Base-by-base conservation (phyloP, 2,797 vertebrate genomes). In the Typhlichthys eigenmanni region DNA sequence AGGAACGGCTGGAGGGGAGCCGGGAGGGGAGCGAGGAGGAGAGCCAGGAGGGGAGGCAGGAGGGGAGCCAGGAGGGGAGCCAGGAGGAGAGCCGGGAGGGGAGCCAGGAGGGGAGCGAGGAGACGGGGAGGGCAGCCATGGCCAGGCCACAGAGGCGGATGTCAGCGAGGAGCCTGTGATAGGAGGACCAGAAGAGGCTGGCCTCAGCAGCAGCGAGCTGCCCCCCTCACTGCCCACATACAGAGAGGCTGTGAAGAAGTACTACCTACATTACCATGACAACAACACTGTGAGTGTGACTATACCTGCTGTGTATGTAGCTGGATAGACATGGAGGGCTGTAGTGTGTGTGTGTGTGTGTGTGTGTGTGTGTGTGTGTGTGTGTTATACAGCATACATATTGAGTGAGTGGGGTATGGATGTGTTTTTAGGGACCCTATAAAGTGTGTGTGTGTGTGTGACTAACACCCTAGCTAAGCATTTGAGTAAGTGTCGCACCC, bases 211-310 rank as follows among this genome's bases (percentile, higher is more conserved):
- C 2, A 47, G 78, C 7, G 52, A 19, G 45, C 46, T 7, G 11
- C 47, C 29, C 9, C 24, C 60, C 74, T 69, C 73, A 64, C 87
- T 92, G n/a, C 90, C 91, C 67, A 89, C 76, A 0, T 97, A 95
- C 60, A 80, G 73, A 2, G 94, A 94, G 47, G 93, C 93, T 0
- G 84, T 77, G 4, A 88, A 86, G 68, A 94, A 90, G 59, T 93
- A 90, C 82, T 92, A 85, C 80, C 81, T 99, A 55, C 90, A 89
- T 13, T 95, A 92, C 66, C 79, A 74, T 3, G 96, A 99, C 83
- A 90, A 87, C 0, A 90, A 98, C 69, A 82, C 95, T 93, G 97
- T 98, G 84, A 75, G 92, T 80, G 32, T 34, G 34, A 8, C 6
- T 5, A 38, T 38, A 8, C 34, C 24, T 24, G 24, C 24, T 24